Evolutionary conservation across 2,113 vertebrate genomes (phyloP), one percentile per base, ranked within the genome.

Genomic region (Sorex araneus): DNA sequence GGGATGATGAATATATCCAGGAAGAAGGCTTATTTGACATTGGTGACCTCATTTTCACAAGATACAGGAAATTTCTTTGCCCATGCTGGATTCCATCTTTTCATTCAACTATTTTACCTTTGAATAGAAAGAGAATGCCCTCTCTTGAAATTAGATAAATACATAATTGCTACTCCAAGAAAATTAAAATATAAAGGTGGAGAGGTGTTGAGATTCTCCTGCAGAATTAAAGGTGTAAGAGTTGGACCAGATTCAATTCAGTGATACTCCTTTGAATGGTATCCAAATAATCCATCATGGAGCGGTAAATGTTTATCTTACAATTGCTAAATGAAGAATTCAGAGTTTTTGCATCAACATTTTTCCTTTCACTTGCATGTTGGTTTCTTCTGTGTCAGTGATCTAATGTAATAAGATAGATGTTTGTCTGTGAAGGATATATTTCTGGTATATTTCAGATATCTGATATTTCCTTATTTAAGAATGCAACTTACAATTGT

Each of bases 251-350:
- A 96, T 27, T 97, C 96, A 40, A 0, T 5, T 76, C 98, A 98
- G 66, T 98, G 98, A 84, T 98, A 98, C 76, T 76, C 97, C 67
- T 98, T 98, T 90, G 98, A 98, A 75, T 98, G 98, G 98, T 98
- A 92, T 66, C 98, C 98, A 50, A 0, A 67, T 2, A 70, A 96
- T 30, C 98, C 98, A 19, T 87, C 8, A 0, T 98, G 98, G 88
- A 95, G 97, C 98, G 96, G 98, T 98, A 96, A 92, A 87, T 93
- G 82, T 67, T 84, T 76, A 9, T 70, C 16, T 79, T 45, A 12
- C 3, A n/a, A 2, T 19, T 23, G 1, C 0, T 64, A 1, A 77
- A 70, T 60, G 1, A 25, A 84, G 6, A 28, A 69, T 70, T 60
- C 18, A 50, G 16, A 12, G 67, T 32, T 75, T 50, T 25, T 36